phyloP scores from a whole-genome alignment of 1,140 invertebrate genomes.

The Atta colombica region DNA sequence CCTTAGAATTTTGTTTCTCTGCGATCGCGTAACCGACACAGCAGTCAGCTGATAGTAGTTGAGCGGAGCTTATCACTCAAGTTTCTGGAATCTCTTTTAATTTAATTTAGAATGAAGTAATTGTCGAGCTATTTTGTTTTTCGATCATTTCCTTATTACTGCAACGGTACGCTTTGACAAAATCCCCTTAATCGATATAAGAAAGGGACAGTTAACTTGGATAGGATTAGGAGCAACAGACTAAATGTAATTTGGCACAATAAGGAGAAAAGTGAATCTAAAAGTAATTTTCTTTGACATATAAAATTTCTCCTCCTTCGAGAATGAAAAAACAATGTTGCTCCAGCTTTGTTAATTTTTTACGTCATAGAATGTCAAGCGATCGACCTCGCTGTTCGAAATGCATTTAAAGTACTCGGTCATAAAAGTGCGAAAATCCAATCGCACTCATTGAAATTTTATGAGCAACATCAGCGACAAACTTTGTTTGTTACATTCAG shows the following conservation, averaged over 20 bases:
- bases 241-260: conserved; percentile 20
- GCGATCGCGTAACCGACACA: conserved; percentile 1
- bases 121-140: background rate
- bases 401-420: conserved; percentile 30
- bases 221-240: background rate
- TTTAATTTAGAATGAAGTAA: background rate
- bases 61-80: background rate
- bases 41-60: conserved; percentile 7
- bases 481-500: background rate
- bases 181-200: conserved; percentile 27
- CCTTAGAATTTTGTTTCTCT: conserved; percentile 26
- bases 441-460: conserved; percentile 17
- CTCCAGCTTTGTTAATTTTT: conserved; percentile 2
- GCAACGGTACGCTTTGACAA: background rate
- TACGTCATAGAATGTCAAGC: background rate
- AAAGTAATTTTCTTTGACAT: conserved; percentile 33
- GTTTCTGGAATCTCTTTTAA: conserved; percentile 13
- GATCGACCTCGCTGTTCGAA: conserved; percentile 5
- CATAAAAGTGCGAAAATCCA: conserved; percentile 30
- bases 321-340: background rate
- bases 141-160: background rate
- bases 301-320: background rate
- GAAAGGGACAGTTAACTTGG: conserved; percentile 4
- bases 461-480: conserved; percentile 7
- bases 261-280: background rate